Base-by-base conservation (phyloP, 2,888 invertebrate genomes). In the Ochlodes sylvanus region DNA sequence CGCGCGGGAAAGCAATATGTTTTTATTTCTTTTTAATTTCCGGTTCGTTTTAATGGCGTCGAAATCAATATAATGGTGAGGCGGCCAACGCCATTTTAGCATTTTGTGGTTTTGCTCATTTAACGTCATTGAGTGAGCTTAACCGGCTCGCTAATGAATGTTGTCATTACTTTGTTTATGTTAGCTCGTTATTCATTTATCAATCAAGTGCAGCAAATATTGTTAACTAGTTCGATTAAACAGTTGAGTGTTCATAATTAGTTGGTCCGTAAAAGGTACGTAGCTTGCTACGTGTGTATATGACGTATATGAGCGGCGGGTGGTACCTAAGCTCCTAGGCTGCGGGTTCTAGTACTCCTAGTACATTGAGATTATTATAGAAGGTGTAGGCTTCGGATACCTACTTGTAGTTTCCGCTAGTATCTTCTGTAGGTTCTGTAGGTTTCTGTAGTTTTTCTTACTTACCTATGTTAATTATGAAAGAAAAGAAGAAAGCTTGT, bases 21-120 rank as follows among this genome's bases (percentile, higher is more conserved):
- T 92, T 92, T 92, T 91, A 91, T 91, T 91, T 89, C 90, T 92
- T 91, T 92, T 92, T 91, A 92, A 91, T 92, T 92, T 91, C 92
- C 91, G 91, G 91, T 90, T 86, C 86, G 88, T 84, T 90, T 89
- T 91, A 91, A 92, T 92, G 91, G 91, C 91, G 91, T 89, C 89
- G 91, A 91, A 92, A 92, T 91, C 91, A 91, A 92, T 92, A 92
- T 92, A 87, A 91, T 91, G 90, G 89, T 86, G 85, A 82, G 82
- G 85, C 89, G 86, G 84, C 79, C 83, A 85, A 83, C 87, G 87
- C 85, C 86, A 87, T 88, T 89, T 89, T 88, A 87, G 88, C 87
- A 86, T 90, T 90, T 87, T 89, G 91, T 85, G 92, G 92, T 89
- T 89, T 88, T 88, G 90, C 87, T 90, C 89, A 91, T 91, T 91